A percentile compares a stretch with the other conserved stretches of the same genome.
Evolutionary conservation across 2,113 vertebrate species (phyloP).

Genomic region (Bufo bufo): DNA sequence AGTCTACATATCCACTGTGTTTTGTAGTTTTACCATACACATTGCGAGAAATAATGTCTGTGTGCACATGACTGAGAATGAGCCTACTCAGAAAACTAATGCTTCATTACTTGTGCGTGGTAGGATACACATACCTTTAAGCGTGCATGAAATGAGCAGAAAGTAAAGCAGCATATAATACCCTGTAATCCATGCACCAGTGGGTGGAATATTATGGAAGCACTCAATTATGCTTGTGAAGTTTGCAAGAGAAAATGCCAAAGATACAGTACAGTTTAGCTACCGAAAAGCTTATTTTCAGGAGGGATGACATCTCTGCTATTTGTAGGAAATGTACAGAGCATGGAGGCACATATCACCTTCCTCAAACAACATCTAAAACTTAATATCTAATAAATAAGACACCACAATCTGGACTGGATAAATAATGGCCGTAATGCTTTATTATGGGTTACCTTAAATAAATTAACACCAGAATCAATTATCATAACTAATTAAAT

Average conservation of each 20-base stretch:
- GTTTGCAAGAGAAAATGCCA: too few species aligned
- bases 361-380: too few species aligned
- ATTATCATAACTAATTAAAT: too few species aligned
- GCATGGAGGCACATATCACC: too few species aligned
- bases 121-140: conserved; percentile 29
- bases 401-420: too few species aligned
- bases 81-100: conserved; percentile 18
- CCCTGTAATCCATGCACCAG: background rate
- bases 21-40: background rate
- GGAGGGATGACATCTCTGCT: too few species aligned
- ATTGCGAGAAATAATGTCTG: background rate
- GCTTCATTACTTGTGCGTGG: conserved; percentile 45
- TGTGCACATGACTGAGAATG: conserved; percentile 19
- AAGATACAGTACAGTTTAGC: background rate
- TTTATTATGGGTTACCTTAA: too few species aligned
- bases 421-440: too few species aligned
- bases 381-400: too few species aligned
- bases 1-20: background rate
- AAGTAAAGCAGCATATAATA: background rate
- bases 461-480: too few species aligned
- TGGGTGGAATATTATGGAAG: conserved; percentile 32
- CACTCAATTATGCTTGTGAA: background rate
- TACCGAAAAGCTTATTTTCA: too few species aligned
- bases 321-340: too few species aligned
- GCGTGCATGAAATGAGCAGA: conserved; percentile 7